A percentile compares a stretch with the other conserved stretches of the same genome.
These are phyloP conservation scores for Scaptomyza polygonia DNA, from an alignment of 2,888 invertebrate species.

Conservation along the genomic window DNA sequence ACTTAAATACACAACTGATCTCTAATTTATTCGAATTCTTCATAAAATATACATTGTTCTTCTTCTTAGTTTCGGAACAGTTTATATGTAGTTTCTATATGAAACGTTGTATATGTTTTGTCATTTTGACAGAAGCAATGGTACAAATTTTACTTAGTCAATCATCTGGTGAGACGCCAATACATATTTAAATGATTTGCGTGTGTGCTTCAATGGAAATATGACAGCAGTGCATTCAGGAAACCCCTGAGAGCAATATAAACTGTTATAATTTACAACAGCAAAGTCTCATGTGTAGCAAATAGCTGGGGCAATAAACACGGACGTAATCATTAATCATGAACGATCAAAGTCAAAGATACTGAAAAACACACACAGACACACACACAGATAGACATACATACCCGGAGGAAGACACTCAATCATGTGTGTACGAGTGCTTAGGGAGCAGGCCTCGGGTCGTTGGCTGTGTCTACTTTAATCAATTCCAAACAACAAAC, in stretches of 20 bases:
- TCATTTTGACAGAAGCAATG: conserved; percentile 4
- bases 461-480: conserved; percentile 61
- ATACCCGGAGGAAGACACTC: conserved; percentile 30
- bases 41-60: neutral
- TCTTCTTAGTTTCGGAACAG: too few species aligned
- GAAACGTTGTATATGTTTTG: neutral
- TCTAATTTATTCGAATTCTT: neutral
- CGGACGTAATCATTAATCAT: conserved; percentile 76
- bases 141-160: conserved; percentile 17
- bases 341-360: conserved; percentile 78
- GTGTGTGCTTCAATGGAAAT: conserved; percentile 53
- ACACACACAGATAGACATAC: too few species aligned
- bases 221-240: conserved; percentile 53
- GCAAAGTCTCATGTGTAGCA: conserved; percentile 12
- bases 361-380: conserved; percentile 44
- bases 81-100: too few species aligned
- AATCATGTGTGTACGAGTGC: conserved; percentile 57
- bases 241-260: conserved; percentile 57
- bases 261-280: conserved; percentile 39
- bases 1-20: neutral
- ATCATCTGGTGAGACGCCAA: conserved; percentile 20
- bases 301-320: conserved; percentile 68
- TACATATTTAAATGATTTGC: conserved; percentile 30
- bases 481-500: conserved; percentile 73
- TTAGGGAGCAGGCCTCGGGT: conserved; percentile 59